Percentiles rank a stretch among this genome's conserved stretches.
Conservation (phyloP, 2,797 vertebrate species). For the Petrocephalus sullivani region DNA sequence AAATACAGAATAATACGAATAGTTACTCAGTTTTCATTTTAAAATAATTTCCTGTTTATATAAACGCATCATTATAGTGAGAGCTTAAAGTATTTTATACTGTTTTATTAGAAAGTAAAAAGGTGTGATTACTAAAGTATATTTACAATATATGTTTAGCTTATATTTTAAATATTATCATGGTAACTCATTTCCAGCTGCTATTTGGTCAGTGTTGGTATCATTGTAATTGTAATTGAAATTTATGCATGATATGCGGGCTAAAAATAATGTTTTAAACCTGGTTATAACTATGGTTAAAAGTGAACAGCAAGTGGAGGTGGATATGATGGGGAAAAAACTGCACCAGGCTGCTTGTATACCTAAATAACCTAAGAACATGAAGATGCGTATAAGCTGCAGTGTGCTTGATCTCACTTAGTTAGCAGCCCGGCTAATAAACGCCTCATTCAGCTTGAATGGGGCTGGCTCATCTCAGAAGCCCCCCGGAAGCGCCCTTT, state of each 20-base stretch:
- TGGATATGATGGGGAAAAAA: conserved; percentile 26
- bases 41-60: conserved; percentile 20
- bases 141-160: background rate
- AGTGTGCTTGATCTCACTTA: conserved; percentile 69
- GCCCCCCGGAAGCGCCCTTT: conserved; percentile 74
- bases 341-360: conserved; percentile 47
- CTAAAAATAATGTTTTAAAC: background rate
- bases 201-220: background rate
- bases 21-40: conserved; percentile 41
- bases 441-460: conserved; percentile 22
- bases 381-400: conserved; percentile 66
- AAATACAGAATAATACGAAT: conserved; percentile 65
- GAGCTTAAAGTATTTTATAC: background rate
- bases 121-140: background rate
- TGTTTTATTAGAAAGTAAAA: background rate
- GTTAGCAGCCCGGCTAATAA: conserved; percentile 56
- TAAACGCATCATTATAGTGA: background rate
- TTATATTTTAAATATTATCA: background rate
- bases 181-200: background rate
- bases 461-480: conserved; percentile 59
- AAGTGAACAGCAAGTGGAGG: background rate
- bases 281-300: background rate
- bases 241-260: background rate
- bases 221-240: background rate
- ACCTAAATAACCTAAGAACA: conserved; percentile 61